Percentiles rank a stretch among this genome's conserved stretches.
Conservation (phyloP, 1,140 invertebrate species). For the Pseudomyrmex gracilis region DNA sequence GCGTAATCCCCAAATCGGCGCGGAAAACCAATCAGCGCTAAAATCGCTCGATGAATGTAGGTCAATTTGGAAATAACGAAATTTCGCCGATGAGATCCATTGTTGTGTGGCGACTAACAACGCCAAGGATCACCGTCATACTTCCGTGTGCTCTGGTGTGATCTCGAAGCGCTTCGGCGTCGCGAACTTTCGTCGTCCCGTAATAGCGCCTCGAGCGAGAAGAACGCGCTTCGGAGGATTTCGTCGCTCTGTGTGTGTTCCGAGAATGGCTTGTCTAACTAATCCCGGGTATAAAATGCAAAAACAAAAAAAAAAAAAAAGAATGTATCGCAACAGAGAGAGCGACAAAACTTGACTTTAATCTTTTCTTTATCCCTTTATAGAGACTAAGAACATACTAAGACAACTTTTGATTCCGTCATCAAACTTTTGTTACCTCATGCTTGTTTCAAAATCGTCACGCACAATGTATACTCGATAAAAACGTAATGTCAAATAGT, state of each 20-base stretch:
- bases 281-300: slow-evolving; percentile 10
- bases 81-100: slow-evolving; percentile 65
- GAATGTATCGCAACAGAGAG: neutral
- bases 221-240: neutral
- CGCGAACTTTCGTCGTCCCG: slow-evolving; percentile 1
- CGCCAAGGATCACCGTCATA: neutral
- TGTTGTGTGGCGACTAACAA: slow-evolving; percentile 62
- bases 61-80: slow-evolving; percentile 72
- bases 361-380: neutral
- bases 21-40: slow-evolving; percentile 20
- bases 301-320: neutral
- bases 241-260: neutral
- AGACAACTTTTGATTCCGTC: neutral
- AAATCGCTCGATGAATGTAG: slow-evolving; percentile 69
- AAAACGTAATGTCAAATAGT: too few species aligned
- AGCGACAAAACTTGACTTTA: neutral
- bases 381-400: neutral
- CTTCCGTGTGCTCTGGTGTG: neutral
- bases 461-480: too few species aligned
- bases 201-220: neutral
- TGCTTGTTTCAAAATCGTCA: neutral
- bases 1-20: slow-evolving; percentile 12
- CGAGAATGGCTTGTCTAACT: slow-evolving; percentile 12
- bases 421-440: neutral
- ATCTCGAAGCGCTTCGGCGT: slow-evolving; percentile 21